Base-by-base conservation (phyloP, 2,113 vertebrate genomes). In the Excalfactoria chinensis region DNA sequence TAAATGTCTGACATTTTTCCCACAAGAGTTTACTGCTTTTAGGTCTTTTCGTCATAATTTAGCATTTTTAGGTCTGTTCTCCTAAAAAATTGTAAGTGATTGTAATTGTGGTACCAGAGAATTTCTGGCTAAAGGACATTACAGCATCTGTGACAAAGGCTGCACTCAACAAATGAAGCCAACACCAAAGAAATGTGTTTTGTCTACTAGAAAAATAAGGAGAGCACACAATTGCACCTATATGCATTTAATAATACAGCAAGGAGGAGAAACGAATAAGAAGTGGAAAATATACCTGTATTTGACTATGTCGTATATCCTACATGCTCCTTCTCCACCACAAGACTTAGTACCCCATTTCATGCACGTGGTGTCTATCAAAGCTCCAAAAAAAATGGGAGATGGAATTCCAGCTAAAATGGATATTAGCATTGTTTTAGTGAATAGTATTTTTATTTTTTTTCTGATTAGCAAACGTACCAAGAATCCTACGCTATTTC, bases 361-460 rank as follows among this genome's bases (percentile, higher is more conserved):
- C 97, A 99, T 96, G 97, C 99, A 99, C 5, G 98, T 98, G 18
- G 86, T 97, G 84, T 99, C 99, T 86, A 99, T 98, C 93, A 99
- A 95, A 32, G 98, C 98, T 77, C 99, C 99, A 49, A 99, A 99
- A 95, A 98, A 99, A 89, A 99, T 98, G 6, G 99, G 98, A 78
- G 99, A 98, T 55, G 99, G 99, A 79, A 99, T 99, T 73, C 99
- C 99, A 97, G 98, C 99, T 99, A 84, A 44, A 92, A 87, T 72
- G 28, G 32, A 79, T 25, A 81, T 51, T 40, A 77, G 7, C 28
- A 95, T 76, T 21, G 9, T 21, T 70, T 93, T 30, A 40, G 25
- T 85, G 66, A 93, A 25, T 1, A 21, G 1, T 2, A 3, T 7
- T 44, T 77, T 37, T 37, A 37, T 37, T 60, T 77, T 60, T 55